Conservation (phyloP, 1,140 invertebrate species). For the Trachymyrmex septentrionalis region DNA sequence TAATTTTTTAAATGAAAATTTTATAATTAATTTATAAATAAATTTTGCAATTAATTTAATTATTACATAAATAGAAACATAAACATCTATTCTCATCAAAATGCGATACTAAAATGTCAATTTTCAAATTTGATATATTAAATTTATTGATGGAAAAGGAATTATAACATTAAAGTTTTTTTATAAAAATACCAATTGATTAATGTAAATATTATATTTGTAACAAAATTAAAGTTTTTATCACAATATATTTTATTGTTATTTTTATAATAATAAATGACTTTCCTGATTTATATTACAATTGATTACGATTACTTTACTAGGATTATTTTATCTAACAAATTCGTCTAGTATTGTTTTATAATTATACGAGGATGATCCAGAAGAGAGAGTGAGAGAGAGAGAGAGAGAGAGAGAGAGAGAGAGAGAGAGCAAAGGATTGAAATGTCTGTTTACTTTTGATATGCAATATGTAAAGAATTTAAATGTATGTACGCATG, state of each 20-base stretch:
- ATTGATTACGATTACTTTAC: too few species aligned
- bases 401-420: too few species aligned
- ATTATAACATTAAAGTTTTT: neutral
- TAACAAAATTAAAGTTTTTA: constrained; percentile 12
- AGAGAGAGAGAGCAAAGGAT: too few species aligned
- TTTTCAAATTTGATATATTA: neutral
- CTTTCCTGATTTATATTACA: too few species aligned
- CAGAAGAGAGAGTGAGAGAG: too few species aligned
- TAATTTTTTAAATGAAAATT: neutral
- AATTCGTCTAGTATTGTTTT: too few species aligned
- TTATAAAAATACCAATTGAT: neutral
- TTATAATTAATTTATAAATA: neutral
- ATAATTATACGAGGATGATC: too few species aligned
- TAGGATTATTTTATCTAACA: too few species aligned
- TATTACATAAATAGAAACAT: neutral
- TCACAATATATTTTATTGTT: neutral
- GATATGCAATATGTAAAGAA: too few species aligned
- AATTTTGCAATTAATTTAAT: neutral
- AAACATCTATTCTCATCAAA: neutral
- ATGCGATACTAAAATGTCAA: neutral
- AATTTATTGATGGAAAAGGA: neutral
- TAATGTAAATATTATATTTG: neutral
- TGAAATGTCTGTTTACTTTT: too few species aligned
- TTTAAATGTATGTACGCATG: too few species aligned
- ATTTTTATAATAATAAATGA: neutral